Conservation (phyloP, 2,888 invertebrate species). For the Ommatoiulus sabulosus region DNA sequence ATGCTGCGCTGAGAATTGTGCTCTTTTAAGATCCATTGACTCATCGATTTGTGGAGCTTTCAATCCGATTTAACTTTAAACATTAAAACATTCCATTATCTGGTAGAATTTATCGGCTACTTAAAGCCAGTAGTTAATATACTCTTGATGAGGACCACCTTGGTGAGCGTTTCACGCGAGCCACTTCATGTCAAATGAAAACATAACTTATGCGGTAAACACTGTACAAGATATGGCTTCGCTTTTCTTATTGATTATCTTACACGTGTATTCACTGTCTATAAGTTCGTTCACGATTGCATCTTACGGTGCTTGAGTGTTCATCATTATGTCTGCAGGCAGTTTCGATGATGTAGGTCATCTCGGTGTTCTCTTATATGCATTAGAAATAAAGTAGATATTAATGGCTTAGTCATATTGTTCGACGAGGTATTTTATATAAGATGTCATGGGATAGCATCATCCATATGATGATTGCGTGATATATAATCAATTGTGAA, state of each 20-base stretch:
- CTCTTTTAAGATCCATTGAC: not conserved
- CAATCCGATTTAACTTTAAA: not conserved
- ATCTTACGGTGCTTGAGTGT: no score
- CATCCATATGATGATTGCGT: no score
- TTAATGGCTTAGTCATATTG: no score
- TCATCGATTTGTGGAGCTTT: not conserved
- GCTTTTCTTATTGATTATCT: conserved; percentile 5
- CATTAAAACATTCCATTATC: not conserved
- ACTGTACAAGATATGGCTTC: not conserved
- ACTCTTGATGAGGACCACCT: not conserved
- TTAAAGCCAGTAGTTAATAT: not conserved
- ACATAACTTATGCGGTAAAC: not conserved
- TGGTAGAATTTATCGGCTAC: conserved; percentile 20
- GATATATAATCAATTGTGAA: no score
- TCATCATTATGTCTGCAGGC: no score
- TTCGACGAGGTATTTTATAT: no score
- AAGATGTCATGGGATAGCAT: no score
- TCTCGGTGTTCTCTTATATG: no score
- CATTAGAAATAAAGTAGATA: no score
- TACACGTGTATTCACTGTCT: no score
- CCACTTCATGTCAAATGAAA: not conserved
- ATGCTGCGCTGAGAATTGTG: conserved; percentile 22
- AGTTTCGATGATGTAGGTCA: no score
- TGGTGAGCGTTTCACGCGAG: not conserved
- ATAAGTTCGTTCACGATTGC: no score